Evolutionary conservation across 2,888 invertebrate species (phyloP).

Genomic region (Gerosis bhagava): DNA sequence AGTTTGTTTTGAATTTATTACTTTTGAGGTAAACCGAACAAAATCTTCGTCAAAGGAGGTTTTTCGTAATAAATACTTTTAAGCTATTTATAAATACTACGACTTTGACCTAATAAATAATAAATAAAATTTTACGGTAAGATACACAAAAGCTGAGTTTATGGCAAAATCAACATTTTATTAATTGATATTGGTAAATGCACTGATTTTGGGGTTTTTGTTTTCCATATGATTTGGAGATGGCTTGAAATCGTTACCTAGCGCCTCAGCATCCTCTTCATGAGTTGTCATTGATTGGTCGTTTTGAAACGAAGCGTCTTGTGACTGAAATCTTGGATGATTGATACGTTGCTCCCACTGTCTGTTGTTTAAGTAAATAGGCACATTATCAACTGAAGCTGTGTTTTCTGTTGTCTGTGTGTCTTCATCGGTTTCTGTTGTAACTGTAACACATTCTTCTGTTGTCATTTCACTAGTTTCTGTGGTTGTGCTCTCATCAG

Average conservation of each 20-base stretch:
- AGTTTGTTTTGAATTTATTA: too few relatives aligned
- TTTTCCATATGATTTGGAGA: slow-evolving; percentile 6
- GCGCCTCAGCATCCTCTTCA: not conserved
- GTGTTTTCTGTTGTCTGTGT: too few relatives aligned
- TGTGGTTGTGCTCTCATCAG: slow-evolving; percentile 3
- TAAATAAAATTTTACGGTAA: too few relatives aligned
- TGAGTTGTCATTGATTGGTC: not conserved
- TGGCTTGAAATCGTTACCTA: not conserved
- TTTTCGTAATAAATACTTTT: too few relatives aligned
- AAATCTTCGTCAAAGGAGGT: too few relatives aligned
- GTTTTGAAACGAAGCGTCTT: not conserved
- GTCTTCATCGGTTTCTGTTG: not conserved
- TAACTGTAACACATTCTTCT: slow-evolving; percentile 8
- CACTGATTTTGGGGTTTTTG: slow-evolving; percentile 8
- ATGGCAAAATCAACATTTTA: not conserved
- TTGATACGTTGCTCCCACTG: slow-evolving; percentile 11
- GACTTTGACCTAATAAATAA: too few relatives aligned
- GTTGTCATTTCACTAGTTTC: slow-evolving; percentile 8
- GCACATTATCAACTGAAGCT: too few relatives aligned
- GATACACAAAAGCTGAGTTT: too few relatives aligned
- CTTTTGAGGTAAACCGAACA: too few relatives aligned
- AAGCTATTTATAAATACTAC: too few relatives aligned
- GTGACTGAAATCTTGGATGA: not conserved
- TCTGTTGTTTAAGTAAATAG: slow-evolving; percentile 4
- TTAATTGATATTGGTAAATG: not conserved